phyloP scores from a whole-genome alignment of 2,113 vertebrate genomes.

The Mastomys coucha region DNA sequence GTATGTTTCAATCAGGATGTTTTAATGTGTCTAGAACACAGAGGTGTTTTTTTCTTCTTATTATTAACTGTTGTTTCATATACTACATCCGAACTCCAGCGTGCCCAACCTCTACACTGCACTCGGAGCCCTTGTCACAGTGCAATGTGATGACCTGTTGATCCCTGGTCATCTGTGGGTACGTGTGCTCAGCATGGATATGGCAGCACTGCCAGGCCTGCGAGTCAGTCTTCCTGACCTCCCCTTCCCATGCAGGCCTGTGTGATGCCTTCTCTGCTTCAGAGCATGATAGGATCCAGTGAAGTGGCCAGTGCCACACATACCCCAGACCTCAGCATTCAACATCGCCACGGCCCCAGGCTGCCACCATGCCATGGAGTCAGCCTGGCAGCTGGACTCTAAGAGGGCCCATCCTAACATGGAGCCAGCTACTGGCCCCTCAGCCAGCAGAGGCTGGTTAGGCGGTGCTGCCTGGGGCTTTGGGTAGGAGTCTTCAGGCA shows the following conservation, averaged over 20 bases:
- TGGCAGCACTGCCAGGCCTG: neutral
- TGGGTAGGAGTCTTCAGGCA: neutral
- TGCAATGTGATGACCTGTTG: constrained; percentile 77
- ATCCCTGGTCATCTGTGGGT: neutral
- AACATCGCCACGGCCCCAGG: neutral
- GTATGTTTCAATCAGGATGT: neutral
- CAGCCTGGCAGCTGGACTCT: neutral
- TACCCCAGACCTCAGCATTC: neutral
- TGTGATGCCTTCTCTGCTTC: neutral
- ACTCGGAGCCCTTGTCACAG: no score
- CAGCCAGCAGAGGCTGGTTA: constrained; percentile 33
- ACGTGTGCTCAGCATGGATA: neutral
- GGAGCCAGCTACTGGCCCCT: neutral
- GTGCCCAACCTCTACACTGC: no score
- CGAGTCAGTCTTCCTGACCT: constrained; percentile 64
- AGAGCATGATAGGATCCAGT: neutral
- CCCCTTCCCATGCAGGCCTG: neutral
- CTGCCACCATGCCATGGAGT: neutral
- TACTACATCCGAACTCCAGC: neutral
- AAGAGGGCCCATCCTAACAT: neutral
- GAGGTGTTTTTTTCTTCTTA: neutral
- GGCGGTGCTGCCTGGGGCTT: neutral
- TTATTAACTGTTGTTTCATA: neutral
- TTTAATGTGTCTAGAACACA: neutral
- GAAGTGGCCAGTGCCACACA: neutral